These are phyloP conservation scores for Phrynosoma blainvillii DNA, from an alignment of 2,113 vertebrate species.

Conservation along the genomic window DNA sequence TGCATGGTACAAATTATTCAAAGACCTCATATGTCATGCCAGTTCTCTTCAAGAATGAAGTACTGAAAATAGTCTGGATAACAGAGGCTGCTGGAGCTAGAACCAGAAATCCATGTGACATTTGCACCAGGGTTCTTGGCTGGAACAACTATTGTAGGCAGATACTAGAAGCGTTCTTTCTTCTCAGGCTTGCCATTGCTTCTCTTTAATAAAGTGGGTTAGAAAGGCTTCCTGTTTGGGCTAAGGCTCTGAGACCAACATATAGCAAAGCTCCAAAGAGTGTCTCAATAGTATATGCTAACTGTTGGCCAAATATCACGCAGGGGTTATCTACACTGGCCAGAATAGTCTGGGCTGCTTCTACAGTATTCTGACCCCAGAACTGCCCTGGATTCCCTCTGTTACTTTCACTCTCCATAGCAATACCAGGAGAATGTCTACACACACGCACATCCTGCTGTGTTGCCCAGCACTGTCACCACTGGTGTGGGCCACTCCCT, in stretches of 20 bases:
- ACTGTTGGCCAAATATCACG: too few species aligned
- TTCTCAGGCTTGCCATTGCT: neutral
- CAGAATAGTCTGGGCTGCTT: too few species aligned
- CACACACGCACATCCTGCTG: too few species aligned
- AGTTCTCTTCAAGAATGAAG: neutral
- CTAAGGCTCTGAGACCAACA: neutral
- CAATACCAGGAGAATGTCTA: too few species aligned
- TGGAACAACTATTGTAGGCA: neutral
- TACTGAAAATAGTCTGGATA: neutral
- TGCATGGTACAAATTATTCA: slow-evolving; percentile 6
- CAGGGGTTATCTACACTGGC: too few species aligned
- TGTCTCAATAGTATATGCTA: too few species aligned
- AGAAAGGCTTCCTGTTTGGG: neutral
- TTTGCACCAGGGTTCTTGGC: neutral
- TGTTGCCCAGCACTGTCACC: too few species aligned
- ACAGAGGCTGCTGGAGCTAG: neutral
- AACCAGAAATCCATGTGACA: neutral
- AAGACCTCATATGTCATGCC: neutral
- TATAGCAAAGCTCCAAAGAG: neutral
- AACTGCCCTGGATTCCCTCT: too few species aligned
- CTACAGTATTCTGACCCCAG: too few species aligned
- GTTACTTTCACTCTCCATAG: too few species aligned
- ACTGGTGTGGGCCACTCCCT: too few species aligned
- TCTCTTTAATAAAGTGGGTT: neutral
- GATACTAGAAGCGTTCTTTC: neutral